Base-by-base conservation (phyloP, 2,113 vertebrate genomes). In the Pangasianodon gigas region DNA sequence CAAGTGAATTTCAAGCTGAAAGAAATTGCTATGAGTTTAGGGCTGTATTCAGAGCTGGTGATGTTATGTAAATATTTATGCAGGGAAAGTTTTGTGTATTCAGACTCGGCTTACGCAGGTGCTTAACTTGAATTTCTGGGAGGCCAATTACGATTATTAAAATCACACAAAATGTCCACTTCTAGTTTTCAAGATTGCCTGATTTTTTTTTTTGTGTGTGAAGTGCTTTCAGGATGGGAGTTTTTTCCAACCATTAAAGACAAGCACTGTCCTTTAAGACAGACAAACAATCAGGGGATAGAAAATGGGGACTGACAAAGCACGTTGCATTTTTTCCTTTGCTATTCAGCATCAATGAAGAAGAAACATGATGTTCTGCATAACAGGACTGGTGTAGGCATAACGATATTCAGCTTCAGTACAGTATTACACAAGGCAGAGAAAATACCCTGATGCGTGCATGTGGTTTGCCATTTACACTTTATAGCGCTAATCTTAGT, bases 401-500 rank as follows among this genome's bases (percentile, higher is more conserved):
- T 77, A 7, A 48, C 4, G 0, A n/a, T 52, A 54, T 54, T 44
- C 44, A 60, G 32, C 32, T 60, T 84, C 10, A 41, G 82, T 84
- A 60, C 37, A 84, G 82, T 84, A 60, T 84, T 84, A 24, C 32
- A 84, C 54, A 44, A 84, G 54, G 54, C 19, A 60, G 18, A 24
- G 32, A 60, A 85, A 65, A 62, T 65, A 32, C 88, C 89, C 69
- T 48, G 67, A 92, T 44, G 69, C 0, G 0, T 60, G 56, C 56
- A 77, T 81, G 87, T 62, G 56, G 21, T 46, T 65, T 62, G 56
- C 29, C 11, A 52, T 82, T 65, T 62, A 46, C n/a, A 84, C 37
- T 65, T 62, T 84, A 84, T 62, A 65, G 83, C 56, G 46, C 32
- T 62, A 82, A 62, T 85, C 58, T 65, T 85, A 37, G 37, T 65